Evolutionary conservation across 2,888 invertebrate species (phyloP), one percentile per base, ranked within the genome.

Genomic region (Endotricha flammealis): DNA sequence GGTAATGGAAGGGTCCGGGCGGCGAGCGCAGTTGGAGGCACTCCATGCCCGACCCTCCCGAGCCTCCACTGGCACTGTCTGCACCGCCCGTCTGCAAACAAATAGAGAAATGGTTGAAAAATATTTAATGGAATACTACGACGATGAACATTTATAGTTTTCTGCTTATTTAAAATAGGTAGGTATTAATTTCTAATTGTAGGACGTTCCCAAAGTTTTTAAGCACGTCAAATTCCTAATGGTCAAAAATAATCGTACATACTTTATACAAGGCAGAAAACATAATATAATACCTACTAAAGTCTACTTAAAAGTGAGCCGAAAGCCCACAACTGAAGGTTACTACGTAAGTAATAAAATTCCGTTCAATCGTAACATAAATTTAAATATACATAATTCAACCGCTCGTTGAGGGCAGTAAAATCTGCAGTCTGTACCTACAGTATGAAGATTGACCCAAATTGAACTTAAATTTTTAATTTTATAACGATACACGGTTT

Each of bases 1-100:
- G 91, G 77, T 92, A 92, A 78, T 94, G 93, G 78, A 93, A 93
- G 48, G 92, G 93, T 65, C 91, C 91, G 57, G 91, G 90, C 61
- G 88, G 87, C 60, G 90, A 88, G 66, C 92, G 91, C 72, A 93
- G 87, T 70, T 92, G 93, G 87, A 93, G 88, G 86, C 93, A 93
- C 85, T 94, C 94, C 93, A 94, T 93, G 80, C 92, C 92, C 82
- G 90, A 87, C 62, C 88, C 87, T 65, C 88, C 88, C 60, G 88
- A 89, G 62, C 87, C 89, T 45, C 87, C 87, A 67, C 86, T 85
- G 62, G 83, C 86, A 68, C 87, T 86, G 80, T 87, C 87, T 59
- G 77, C 79, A 65, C 87, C 85, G 67, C 86, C 87, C 73, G 86
- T 86, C 87, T 87, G 76, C 1, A 78, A 79, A 58, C 13, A 41